Base-by-base conservation (phyloP, 1,140 invertebrate species). In the Grapholita molesta region DNA sequence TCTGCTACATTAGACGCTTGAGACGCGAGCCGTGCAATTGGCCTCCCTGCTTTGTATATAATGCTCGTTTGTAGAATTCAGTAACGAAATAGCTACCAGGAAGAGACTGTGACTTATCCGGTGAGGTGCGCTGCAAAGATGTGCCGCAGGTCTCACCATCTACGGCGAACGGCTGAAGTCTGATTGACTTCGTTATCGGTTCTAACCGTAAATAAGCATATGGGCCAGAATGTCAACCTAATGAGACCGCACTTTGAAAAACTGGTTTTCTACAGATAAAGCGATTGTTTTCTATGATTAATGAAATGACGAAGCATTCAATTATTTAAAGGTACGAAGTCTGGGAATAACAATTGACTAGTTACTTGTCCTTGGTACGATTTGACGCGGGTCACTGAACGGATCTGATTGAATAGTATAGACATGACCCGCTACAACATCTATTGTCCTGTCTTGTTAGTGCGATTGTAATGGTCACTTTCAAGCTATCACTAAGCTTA, bases 11-110 rank as follows among this genome's bases (percentile, higher is more conserved):
- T 82, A 85, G 83, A 85, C 78, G 79, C 76, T 77, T 74, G 69
- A 79, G 77, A 77, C 77, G 72, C 72, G 70, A 73, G 72, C 78
- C 72, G 71, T 75, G 78, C 80, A 84, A 83, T 84, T 85, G 85
- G 79, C 78, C 78, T 85, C 75, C 80, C 82, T 83, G 76, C 79
- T 85, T 85, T 84, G 84, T 86, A 86, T 82, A 86, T 86, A 86
- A 86, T 86, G 79, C 83, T 85, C 79, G 78, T 83, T 83, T 82
- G 78, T 79, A 84, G 82, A 77, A 84, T 80, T 83, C 71, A 79
- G 77, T 81, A 80, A 84, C 77, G 71, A 75, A 82, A 77, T 73
- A 72, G 77, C 70, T 82, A 84, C 78, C 75, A 80, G 81, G 78
- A 82, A 83, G 78, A 73, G 68, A 66, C 73, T 70, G 76, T 85